Conservation (phyloP, 2,888 invertebrate species). For the Sipunculus nudus region DNA sequence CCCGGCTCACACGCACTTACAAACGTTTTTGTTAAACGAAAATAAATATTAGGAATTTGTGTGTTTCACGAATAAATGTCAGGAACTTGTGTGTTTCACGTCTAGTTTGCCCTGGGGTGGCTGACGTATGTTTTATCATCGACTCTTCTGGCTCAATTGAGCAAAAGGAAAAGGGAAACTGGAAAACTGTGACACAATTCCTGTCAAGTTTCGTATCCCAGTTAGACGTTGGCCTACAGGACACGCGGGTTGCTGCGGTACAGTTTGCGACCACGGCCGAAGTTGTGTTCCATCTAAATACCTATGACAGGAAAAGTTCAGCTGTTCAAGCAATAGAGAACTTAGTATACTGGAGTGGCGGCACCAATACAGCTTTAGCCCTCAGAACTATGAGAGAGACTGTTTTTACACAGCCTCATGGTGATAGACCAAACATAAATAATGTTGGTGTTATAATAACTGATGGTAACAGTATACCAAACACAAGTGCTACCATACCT, state of each 20-base stretch:
- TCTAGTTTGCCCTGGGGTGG: too few relatives aligned
- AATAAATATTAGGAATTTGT: too few relatives aligned
- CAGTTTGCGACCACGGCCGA: constrained; percentile 36
- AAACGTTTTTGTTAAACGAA: too few relatives aligned
- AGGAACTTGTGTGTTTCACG: too few relatives aligned
- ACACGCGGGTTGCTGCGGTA: constrained; percentile 39
- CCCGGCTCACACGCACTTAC: too few relatives aligned
- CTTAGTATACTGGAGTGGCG: constrained; percentile 35
- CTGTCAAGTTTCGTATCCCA: constrained; percentile 37
- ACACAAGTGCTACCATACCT: not conserved
- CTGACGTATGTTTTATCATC: too few relatives aligned
- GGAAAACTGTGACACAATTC: constrained; percentile 39
- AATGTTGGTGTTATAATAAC: constrained; percentile 49
- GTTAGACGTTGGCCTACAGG: constrained; percentile 35
- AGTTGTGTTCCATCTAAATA: constrained; percentile 40
- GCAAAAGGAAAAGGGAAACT: constrained; percentile 38
- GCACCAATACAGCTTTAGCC: constrained; percentile 44
- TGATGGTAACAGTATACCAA: too few relatives aligned
- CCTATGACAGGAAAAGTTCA: constrained; percentile 25
- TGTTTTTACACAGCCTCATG: constrained; percentile 30
- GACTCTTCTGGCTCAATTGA: constrained; percentile 10
- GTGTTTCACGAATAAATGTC: too few relatives aligned
- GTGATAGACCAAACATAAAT: constrained; percentile 32
- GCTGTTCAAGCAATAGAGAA: constrained; percentile 39
- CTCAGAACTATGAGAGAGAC: constrained; percentile 33